Conservation (phyloP, 2,797 vertebrate species). For the Danio albolineatus region DNA sequence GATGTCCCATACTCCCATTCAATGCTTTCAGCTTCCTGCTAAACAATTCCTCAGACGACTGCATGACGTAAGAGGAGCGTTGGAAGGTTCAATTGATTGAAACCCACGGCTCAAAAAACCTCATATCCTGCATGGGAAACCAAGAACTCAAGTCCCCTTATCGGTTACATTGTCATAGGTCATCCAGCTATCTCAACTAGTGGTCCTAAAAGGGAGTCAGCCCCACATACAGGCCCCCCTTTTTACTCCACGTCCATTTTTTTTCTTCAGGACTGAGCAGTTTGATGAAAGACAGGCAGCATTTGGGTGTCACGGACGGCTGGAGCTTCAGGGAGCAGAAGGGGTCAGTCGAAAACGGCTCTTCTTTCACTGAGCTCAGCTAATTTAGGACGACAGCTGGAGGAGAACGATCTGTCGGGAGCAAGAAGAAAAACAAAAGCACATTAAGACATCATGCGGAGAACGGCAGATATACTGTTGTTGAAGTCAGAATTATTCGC, state of each 20-base stretch:
- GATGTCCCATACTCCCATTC: conserved; percentile 88
- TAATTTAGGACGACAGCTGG: conserved; percentile 70
- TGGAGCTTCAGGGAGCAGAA: conserved; percentile 54
- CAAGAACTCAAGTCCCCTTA: conserved; percentile 66
- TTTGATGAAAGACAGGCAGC: conserved; percentile 64
- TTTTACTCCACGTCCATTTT: conserved; percentile 68
- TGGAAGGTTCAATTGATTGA: conserved; percentile 83
- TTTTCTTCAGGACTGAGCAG: conserved; percentile 66
- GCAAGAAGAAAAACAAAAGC: conserved; percentile 62
- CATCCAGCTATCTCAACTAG: conserved; percentile 63
- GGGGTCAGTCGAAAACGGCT: conserved; percentile 62
- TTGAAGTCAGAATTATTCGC: too few relatives aligned
- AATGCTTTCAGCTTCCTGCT: conserved; percentile 91
- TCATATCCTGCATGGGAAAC: conserved; percentile 84
- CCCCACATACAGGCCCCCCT: conserved; percentile 67
- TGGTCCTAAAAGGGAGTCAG: conserved; percentile 61
- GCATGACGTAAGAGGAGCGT: conserved; percentile 87
- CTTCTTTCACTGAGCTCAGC: conserved; percentile 71
- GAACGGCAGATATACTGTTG: neutral
- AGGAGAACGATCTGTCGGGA: conserved; percentile 67
- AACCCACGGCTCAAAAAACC: conserved; percentile 76
- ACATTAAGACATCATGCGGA: conserved; percentile 60
- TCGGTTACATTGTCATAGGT: conserved; percentile 77
- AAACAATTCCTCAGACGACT: conserved; percentile 93
- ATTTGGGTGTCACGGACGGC: conserved; percentile 73